A percentile compares a stretch with the other conserved stretches of the same genome.
Conservation (phyloP, 37 sponge, comb jelly and placozoan species). For the Tethya wilhelma region DNA sequence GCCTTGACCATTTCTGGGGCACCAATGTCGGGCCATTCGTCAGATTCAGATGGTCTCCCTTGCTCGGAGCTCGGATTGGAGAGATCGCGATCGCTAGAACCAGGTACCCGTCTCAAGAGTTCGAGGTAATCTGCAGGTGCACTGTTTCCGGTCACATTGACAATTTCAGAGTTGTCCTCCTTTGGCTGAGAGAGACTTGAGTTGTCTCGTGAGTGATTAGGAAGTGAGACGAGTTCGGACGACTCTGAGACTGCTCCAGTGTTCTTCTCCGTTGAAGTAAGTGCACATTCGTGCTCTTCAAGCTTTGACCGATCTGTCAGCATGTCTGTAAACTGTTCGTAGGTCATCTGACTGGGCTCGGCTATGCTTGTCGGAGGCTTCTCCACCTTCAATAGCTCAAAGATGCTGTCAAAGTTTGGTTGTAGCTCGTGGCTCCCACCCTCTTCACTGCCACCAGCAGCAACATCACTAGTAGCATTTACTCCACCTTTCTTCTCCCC, state of each 20-base stretch:
- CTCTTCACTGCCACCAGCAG: background rate
- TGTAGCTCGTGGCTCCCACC: background rate
- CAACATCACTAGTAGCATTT: background rate
- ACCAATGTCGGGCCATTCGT: constrained; percentile 7
- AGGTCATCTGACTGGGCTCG: background rate
- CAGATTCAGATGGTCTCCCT: background rate
- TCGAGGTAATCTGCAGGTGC: constrained; percentile 10
- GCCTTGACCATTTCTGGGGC: too few species aligned
- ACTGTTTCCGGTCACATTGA: background rate
- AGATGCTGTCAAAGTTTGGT: background rate
- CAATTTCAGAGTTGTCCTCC: background rate
- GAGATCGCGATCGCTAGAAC: background rate
- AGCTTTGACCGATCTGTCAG: constrained; percentile 16
- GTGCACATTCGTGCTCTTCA: background rate
- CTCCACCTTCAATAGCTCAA: constrained; percentile 14
- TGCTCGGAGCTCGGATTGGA: background rate
- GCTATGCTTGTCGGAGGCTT: background rate
- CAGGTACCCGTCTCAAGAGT: background rate
- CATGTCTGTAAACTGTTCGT: constrained; percentile 16
- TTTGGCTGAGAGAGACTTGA: background rate
- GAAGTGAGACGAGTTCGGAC: constrained; percentile 2
- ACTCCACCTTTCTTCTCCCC: background rate
- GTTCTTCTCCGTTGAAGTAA: constrained; percentile 13
- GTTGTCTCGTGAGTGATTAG: constrained; percentile 1
- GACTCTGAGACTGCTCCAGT: background rate